Evolutionary conservation across 2,888 invertebrate genomes (phyloP), one percentile per base, ranked within the genome.

Genomic region (Melieria crassipennis): DNA sequence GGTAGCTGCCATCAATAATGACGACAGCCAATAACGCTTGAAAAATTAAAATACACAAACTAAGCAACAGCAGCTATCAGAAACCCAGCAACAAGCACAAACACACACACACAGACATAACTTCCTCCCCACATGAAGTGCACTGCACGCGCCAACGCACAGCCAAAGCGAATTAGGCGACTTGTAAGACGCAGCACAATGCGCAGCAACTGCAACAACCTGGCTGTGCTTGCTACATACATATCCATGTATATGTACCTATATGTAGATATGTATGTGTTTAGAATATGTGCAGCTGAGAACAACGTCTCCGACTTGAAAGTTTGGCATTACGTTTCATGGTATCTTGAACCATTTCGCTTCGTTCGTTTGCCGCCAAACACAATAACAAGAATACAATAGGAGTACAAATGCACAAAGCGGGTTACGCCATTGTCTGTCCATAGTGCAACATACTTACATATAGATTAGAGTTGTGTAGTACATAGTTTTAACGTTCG

Each of bases 401-500:
- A 48, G 55, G 11, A 62, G 7, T 46, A 50, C 66, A 58, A 50
- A 13, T 57, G 57, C 47, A 47, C 46, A 16, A 72, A 61, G 50
- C 43, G 55, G 58, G 64, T 7, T 52, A 9, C 55, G 62, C 58
- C 30, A 30, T 30, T 30, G 30, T 30, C 30, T 30, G 30, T 45
- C 43, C 5, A 69, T 61, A 63, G 48, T 42, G 67, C 67, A 7
- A n/a, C 11, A 52, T 52, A 52, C 13, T 52, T 52, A 5, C 30
- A 30, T 52, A 52, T 52, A 7, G 9, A n/a, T 9, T 52, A 52
- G 11, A 7, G 5, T 52, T 52, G 46, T n/a, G 16, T 45, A 64
- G 56, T 13, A 30, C 30, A 65, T 57, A 65, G 60, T 65, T 75
- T 73, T 75, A 70, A 61, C 76, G 77, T 73, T 77, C 77, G 74